Evolutionary conservation across 2,797 vertebrate genomes (phyloP).

Genomic region (Pachyuromys duprasi): DNA sequence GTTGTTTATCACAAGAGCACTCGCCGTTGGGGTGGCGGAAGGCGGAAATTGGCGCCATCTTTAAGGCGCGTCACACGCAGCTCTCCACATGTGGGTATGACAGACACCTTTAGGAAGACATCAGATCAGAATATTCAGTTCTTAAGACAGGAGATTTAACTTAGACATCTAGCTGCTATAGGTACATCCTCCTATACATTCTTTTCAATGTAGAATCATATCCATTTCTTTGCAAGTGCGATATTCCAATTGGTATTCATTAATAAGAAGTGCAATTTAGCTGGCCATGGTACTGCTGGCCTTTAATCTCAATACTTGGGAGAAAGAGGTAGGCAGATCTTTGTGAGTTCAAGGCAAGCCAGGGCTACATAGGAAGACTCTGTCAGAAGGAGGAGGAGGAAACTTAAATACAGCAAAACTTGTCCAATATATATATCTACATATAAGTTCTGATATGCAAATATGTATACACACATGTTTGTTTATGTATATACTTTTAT

Average conservation of each 20-base stretch:
- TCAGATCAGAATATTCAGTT: background rate
- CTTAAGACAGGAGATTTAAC: background rate
- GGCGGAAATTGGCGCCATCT: no score
- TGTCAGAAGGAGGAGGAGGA: background rate
- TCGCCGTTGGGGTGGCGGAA: no score
- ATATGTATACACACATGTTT: background rate
- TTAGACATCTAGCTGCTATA: background rate
- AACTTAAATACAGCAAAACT: slow-evolving; percentile 11
- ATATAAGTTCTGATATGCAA: background rate
- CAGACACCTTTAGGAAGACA: background rate
- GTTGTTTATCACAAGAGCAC: no score
- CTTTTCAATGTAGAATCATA: background rate
- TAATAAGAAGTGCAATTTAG: slow-evolving; percentile 13
- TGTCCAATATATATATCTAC: background rate
- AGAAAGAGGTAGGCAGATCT: background rate
- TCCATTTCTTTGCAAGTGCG: background rate
- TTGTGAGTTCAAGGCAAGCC: background rate
- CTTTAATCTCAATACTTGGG: background rate
- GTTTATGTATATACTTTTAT: background rate
- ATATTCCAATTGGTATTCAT: background rate
- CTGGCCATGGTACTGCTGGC: background rate
- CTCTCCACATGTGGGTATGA: background rate
- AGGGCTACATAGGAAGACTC: background rate
- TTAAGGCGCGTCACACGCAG: no score
- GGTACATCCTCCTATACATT: background rate